A percentile compares a stretch with the other conserved stretches of the same genome.
phyloP scores from a whole-genome alignment of 2,888 invertebrate genomes.

The Diaprepes abbreviatus region DNA sequence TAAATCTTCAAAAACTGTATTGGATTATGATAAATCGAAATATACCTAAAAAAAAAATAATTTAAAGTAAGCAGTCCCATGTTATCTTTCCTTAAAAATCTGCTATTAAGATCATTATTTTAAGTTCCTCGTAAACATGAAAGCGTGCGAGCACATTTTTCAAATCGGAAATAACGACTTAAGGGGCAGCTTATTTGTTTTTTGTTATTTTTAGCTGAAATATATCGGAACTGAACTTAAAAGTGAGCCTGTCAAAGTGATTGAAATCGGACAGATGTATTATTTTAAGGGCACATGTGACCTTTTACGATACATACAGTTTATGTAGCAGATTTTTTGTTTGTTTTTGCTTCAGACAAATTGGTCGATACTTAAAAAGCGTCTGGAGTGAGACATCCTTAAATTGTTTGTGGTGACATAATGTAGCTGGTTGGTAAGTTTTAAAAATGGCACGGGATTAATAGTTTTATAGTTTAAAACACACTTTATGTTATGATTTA shows the following conservation, averaged over 20 bases:
- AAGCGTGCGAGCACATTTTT: constrained; percentile 62
- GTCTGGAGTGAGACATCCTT: constrained; percentile 28
- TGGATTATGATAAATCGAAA: too few species aligned
- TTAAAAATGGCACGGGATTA: background rate
- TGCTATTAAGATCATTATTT: constrained; percentile 1
- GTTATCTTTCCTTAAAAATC: constrained; percentile 1
- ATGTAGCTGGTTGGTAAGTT: constrained; percentile 3
- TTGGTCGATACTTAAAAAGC: constrained; percentile 42
- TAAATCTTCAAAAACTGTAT: too few species aligned
- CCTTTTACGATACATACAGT: constrained; percentile 49
- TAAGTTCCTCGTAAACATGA: constrained; percentile 51
- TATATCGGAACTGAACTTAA: constrained; percentile 57
- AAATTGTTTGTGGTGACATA: constrained; percentile 37
- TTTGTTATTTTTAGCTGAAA: constrained; percentile 63
- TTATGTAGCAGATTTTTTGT: constrained; percentile 47
- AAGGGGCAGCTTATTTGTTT: constrained; percentile 54
- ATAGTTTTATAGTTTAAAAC: background rate
- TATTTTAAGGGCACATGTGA: constrained; percentile 66
- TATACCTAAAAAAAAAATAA: background rate
- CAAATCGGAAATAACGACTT: constrained; percentile 56
- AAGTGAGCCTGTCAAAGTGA: constrained; percentile 63
- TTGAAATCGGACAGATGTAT: constrained; percentile 67
- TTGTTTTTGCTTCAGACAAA: constrained; percentile 43
- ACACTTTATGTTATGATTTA: constrained; percentile 15
- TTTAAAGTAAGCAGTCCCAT: background rate